Conservation (phyloP, 2,888 invertebrate species). For the Alviniconcha strummeri region DNA sequence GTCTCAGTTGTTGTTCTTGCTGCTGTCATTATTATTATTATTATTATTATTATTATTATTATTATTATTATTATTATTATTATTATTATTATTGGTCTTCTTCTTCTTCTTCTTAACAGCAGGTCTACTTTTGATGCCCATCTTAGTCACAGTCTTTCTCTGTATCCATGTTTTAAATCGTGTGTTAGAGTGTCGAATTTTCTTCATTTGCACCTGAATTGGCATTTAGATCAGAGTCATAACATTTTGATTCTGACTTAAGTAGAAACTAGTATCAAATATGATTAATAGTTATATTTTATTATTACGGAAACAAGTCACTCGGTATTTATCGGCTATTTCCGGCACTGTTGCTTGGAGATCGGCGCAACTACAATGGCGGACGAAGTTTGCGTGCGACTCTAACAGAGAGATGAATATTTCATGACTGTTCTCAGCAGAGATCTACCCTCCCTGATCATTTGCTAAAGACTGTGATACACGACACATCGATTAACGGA, state of each 20-base stretch:
- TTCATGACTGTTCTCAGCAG: conserved; percentile 22
- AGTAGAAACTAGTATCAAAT: no score
- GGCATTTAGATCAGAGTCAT: no score
- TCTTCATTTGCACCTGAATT: no score
- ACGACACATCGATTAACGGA: conserved; percentile 22
- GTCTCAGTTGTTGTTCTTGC: no score
- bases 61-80: not conserved
- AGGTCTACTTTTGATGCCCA: no score
- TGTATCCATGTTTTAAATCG: not conserved
- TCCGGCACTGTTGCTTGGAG: conserved; percentile 51
- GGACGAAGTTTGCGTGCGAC: conserved; percentile 38
- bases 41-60: not conserved
- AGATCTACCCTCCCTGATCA: not conserved
- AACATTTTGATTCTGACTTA: no score
- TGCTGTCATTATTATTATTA: no score
- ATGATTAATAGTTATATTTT: no score
- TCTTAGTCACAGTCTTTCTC: not conserved
- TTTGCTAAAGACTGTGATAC: conserved; percentile 4
- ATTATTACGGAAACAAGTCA: not conserved
- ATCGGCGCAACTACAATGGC: conserved; percentile 52
- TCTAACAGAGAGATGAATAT: conserved; percentile 29
- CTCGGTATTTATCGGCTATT: conserved; percentile 15
- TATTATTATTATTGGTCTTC: not conserved
- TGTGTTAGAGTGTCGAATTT: no score
- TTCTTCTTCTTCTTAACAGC: not conserved